These are phyloP conservation scores for Aphaenogaster ashmeadi DNA, from an alignment of 1,140 invertebrate genomes.

Conservation along the genomic window DNA sequence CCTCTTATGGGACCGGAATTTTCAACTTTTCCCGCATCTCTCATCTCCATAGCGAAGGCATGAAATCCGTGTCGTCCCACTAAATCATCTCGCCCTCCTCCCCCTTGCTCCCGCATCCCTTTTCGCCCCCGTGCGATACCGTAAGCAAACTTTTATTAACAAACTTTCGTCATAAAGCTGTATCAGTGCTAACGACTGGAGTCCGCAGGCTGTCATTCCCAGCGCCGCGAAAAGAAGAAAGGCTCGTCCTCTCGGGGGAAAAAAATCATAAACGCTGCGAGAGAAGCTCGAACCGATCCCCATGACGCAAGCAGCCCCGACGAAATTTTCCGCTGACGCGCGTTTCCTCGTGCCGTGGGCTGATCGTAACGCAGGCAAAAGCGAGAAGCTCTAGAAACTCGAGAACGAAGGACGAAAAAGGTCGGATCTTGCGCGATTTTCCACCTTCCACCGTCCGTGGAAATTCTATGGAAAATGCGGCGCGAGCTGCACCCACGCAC, in stretches of 20 bases:
- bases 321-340: conserved; percentile 49
- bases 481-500: neutral
- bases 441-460: neutral
- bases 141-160: conserved; percentile 60
- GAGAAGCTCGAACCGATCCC: conserved; percentile 8
- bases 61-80: neutral
- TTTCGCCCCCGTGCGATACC: neutral
- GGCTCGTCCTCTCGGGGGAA: neutral
- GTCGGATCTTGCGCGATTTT: conserved; percentile 13
- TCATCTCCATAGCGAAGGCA: conserved; percentile 3
- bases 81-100: conserved; percentile 20
- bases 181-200: conserved; percentile 43
- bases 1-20: neutral
- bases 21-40: conserved; percentile 34
- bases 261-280: neutral
- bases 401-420: neutral
- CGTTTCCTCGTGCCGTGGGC: conserved; percentile 7
- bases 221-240: neutral
- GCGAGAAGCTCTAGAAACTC: conserved; percentile 14
- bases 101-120: neutral
- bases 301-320: conserved; percentile 12
- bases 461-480: conserved; percentile 24
- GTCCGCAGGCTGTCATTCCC: conserved; percentile 1
- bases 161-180: conserved; percentile 48
- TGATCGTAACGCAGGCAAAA: neutral